Evolutionary conservation across 2,888 invertebrate species (phyloP), one percentile per base, ranked within the genome.

Genomic region (Lucinisca nassula): DNA sequence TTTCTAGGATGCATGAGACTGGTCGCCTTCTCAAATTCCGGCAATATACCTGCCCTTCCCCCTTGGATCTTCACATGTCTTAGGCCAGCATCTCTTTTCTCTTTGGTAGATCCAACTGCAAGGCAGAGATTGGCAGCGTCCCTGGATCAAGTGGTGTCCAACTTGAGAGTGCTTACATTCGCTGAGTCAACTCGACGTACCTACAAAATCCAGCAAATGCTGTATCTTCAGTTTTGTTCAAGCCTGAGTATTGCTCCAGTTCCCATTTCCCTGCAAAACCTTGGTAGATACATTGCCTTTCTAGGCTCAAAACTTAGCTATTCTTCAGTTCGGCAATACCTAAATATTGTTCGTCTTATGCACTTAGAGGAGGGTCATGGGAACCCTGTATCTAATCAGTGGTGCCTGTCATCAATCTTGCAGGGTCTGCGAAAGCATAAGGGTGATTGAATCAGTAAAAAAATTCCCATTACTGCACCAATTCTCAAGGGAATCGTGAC

Each of bases 1-100:
- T 76, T 40, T 82, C 77, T 24, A 38, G 72, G 17, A 30, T 81
- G 1, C 75, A 81, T 61, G 45, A 61, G 27, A 75, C 81, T 37
- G 81, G 74, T 40, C 10, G 38, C n/a, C 14, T 49, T 24, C 27
- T 61, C 1, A 6, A 8, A 21, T 10, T 61, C 24, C 3, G 6
- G 27, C 61, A 24, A 17, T 30, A 30, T 61, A 6, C 30, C 14
- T 8, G 8, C 17, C 27, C 61, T 6, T 61, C 61, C 6, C 61
- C 61, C 30, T 17, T 30, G 17, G 27, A 17, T 61, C 30, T 6
- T 24, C 61, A 61, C 30, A 27, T 61, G 30, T 61, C 61, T 61
- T 61, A 61, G 3, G 3, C 27, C 27, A 61, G 61, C 30, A 6
- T 61, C 6, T 30, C 6, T 30, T 61, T 8, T 61, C 6, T 61